Conservation (phyloP, 2,888 invertebrate genomes). For the Drosophila sordidula region DNA sequence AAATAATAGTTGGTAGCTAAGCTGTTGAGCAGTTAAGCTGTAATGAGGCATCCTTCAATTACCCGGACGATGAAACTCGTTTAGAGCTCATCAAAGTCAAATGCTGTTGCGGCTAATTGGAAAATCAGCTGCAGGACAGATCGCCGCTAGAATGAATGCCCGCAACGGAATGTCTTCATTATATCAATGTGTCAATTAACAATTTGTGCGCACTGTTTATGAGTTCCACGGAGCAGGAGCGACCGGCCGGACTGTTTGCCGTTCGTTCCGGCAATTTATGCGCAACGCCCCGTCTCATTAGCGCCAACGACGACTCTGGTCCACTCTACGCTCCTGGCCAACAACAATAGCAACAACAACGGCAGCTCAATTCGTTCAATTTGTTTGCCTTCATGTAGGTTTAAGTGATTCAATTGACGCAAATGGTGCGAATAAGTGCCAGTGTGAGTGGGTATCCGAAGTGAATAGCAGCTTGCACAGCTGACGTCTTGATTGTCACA, state of each 20-base stretch:
- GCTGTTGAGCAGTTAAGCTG: constrained; percentile 13
- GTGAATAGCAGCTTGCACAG: background rate
- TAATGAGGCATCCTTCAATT: constrained; percentile 38
- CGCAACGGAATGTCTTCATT: constrained; percentile 31
- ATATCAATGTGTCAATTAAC: constrained; percentile 74
- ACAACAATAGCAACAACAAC: constrained; percentile 13
- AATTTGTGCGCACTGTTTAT: constrained; percentile 69
- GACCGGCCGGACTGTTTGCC: background rate
- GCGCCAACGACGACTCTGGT: constrained; percentile 7
- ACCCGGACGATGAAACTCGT: constrained; percentile 22
- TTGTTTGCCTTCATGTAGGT: constrained; percentile 52
- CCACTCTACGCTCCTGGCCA: constrained; percentile 14
- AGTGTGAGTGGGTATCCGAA: background rate
- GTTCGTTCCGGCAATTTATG: constrained; percentile 31
- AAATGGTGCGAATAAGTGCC: constrained; percentile 47
- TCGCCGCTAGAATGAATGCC: constrained; percentile 5
- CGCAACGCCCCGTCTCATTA: constrained; percentile 32
- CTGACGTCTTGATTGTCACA: constrained; percentile 24
- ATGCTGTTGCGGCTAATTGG: constrained; percentile 37
- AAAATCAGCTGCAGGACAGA: constrained; percentile 33
- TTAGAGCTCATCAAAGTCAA: constrained; percentile 44
- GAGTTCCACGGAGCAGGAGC: constrained; percentile 18
- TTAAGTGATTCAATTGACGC: constrained; percentile 64
- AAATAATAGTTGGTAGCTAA: constrained; percentile 32
- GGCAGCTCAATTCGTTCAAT: constrained; percentile 40